Percentiles rank a stretch among this genome's conserved stretches.
Evolutionary conservation across 2,113 vertebrate genomes (phyloP).

Genomic region (Onychorhynchus coronatus): DNA sequence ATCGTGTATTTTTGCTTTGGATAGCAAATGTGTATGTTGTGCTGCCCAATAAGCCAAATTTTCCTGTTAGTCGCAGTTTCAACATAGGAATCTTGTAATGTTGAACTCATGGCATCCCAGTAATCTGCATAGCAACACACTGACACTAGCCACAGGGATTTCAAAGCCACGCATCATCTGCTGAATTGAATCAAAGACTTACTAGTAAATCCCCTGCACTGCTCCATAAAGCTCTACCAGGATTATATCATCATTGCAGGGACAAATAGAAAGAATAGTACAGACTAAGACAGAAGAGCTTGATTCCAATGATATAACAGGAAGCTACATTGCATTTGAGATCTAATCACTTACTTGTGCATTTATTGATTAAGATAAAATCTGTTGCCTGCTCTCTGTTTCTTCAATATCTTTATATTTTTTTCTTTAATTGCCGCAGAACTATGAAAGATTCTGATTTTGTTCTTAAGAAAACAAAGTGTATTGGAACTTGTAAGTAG

Average conservation of each 20-base stretch:
- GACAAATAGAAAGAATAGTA: conserved; percentile 23
- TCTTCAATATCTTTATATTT: neutral
- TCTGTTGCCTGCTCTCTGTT: neutral
- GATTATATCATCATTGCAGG: conserved; percentile 50
- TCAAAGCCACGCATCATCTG: neutral
- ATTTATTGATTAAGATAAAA: conserved; percentile 15
- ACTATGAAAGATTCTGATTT: neutral
- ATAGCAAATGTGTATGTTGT: neutral
- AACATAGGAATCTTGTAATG: neutral
- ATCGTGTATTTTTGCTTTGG: neutral
- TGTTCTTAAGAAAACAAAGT: neutral
- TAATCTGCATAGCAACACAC: conserved; percentile 52
- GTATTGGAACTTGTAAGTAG: neutral
- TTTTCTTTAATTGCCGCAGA: neutral
- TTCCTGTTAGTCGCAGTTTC: neutral
- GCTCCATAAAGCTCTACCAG: conserved; percentile 8
- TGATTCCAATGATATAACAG: neutral
- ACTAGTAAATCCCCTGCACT: conserved; percentile 41
- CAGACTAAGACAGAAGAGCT: conserved; percentile 32
- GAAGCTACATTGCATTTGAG: neutral
- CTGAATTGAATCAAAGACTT: conserved; percentile 49
- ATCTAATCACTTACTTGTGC: conserved; percentile 13
- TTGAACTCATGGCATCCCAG: neutral
- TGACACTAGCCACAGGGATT: neutral
- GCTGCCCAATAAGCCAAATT: conserved; percentile 13